Conservation (phyloP, 2,113 vertebrate genomes). For the Edolisoma coerulescens region DNA sequence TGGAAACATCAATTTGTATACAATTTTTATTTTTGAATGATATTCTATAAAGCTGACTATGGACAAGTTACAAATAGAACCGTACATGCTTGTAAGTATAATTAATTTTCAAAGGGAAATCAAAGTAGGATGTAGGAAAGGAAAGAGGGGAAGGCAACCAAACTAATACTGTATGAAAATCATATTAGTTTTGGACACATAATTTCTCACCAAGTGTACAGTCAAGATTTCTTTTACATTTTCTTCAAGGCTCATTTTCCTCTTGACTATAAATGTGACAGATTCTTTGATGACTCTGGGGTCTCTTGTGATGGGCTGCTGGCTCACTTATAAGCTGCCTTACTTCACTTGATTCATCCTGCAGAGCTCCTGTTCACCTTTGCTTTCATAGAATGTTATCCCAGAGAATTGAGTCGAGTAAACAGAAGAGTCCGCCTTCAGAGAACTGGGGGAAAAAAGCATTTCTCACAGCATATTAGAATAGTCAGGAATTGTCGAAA, state of each 20-base stretch:
- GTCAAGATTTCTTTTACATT: not conserved
- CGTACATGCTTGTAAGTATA: not conserved
- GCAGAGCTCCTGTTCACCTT: not conserved
- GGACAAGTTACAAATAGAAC: not conserved
- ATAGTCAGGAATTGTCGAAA: not conserved
- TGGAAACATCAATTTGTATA: not conserved
- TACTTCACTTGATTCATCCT: not conserved
- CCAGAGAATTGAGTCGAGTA: not conserved
- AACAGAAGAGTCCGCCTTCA: not conserved
- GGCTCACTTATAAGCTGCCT: not conserved
- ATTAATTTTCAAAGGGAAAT: not conserved
- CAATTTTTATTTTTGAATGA: not conserved
- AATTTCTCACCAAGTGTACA: not conserved
- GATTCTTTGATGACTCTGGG: not conserved
- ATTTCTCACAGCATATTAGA: not conserved
- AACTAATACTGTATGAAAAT: not conserved
- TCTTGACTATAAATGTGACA: not conserved
- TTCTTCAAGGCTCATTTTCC: slow-evolving; percentile 12
- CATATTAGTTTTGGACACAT: not conserved
- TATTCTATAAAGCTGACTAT: not conserved
- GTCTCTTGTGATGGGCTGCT: not conserved
- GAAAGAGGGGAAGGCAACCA: not conserved
- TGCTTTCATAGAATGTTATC: not conserved
- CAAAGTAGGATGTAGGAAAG: not conserved
- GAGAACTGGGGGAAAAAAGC: not conserved